Evolutionary conservation across 2,113 vertebrate genomes (phyloP).

Genomic region (Cricetomys ansorgei): DNA sequence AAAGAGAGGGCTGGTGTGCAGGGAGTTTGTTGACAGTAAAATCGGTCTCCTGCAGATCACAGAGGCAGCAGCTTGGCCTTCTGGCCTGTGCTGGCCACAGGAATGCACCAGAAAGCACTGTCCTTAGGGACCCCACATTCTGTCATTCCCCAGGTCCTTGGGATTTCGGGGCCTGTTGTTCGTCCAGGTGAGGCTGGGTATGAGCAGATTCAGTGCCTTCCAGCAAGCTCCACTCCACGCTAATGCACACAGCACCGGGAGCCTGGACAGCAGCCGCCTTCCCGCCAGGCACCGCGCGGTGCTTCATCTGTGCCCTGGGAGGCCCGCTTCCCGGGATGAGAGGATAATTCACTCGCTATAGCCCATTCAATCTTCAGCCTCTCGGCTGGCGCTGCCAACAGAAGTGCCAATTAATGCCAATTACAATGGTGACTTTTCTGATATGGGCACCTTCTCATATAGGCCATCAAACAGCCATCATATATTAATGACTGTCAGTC

Average conservation of each 20-base stretch:
- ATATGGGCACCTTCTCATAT: slow-evolving; percentile 80
- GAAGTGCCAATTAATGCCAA: slow-evolving; percentile 84
- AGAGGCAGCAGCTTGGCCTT: slow-evolving; percentile 43
- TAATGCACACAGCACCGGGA: not conserved
- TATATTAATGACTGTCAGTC: slow-evolving; percentile 78
- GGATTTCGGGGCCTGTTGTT: not conserved
- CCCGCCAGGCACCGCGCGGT: slow-evolving; percentile 50
- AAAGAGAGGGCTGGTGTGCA: slow-evolving; percentile 56
- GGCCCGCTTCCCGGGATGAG: slow-evolving; percentile 72
- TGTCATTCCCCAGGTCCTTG: not conserved
- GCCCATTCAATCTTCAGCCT: slow-evolving; percentile 80
- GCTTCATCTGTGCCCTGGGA: slow-evolving; percentile 75
- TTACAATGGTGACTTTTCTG: slow-evolving; percentile 84
- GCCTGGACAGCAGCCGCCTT: not conserved
- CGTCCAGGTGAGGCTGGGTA: slow-evolving; percentile 2
- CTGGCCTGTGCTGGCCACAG: slow-evolving; percentile 50
- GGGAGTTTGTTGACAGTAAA: slow-evolving; percentile 26
- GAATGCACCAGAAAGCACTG: slow-evolving; percentile 29
- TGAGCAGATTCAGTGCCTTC: slow-evolving; percentile 33
- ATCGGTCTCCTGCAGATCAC: slow-evolving; percentile 69
- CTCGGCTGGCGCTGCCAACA: slow-evolving; percentile 79
- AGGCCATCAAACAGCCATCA: slow-evolving; percentile 76
- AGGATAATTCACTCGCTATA: slow-evolving; percentile 77
- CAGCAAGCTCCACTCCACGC: not conserved
- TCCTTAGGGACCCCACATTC: slow-evolving; percentile 38